Evolutionary conservation across 2,888 invertebrate genomes (phyloP).

Genomic region (Lissocephala sabroskyi): DNA sequence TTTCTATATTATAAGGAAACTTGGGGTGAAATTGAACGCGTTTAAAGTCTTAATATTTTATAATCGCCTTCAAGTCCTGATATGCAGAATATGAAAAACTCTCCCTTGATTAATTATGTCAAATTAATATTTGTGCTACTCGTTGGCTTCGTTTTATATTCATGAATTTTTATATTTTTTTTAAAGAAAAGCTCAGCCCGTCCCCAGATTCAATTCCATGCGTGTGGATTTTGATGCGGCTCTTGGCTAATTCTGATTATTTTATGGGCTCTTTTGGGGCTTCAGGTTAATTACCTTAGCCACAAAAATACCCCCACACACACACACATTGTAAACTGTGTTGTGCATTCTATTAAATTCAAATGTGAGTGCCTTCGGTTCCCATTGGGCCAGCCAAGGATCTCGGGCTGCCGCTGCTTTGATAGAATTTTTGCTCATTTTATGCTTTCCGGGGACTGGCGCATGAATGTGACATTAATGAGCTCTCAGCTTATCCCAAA

Average conservation of each 20-base stretch:
- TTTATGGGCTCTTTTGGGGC: conserved; percentile 45
- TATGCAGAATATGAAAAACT: too few relatives aligned
- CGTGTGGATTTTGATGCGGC: too few relatives aligned
- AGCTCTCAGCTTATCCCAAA: conserved; percentile 60
- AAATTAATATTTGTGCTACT: too few relatives aligned
- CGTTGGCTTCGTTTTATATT: too few relatives aligned
- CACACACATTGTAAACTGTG: conserved; percentile 6
- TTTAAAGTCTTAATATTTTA: too few relatives aligned
- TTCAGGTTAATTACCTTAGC: conserved; percentile 48
- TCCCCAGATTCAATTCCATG: too few relatives aligned
- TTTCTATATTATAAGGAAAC: too few relatives aligned
- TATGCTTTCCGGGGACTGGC: conserved; percentile 43
- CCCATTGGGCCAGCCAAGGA: conserved; percentile 10
- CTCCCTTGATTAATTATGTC: too few relatives aligned
- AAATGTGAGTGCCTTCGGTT: conserved; percentile 18
- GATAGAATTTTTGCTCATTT: conserved; percentile 55
- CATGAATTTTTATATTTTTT: too few relatives aligned
- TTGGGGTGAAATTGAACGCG: too few relatives aligned
- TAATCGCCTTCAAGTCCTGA: too few relatives aligned
- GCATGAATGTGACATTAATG: conserved; percentile 63
- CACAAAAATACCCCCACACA: conserved; percentile 11
- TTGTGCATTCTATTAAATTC: conserved; percentile 49
- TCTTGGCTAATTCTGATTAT: conserved; percentile 61
- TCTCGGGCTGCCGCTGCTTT: background rate
- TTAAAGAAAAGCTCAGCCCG: too few relatives aligned